Evolutionary conservation across 2,888 invertebrate species (phyloP).

Genomic region (Girardia tigrina): DNA sequence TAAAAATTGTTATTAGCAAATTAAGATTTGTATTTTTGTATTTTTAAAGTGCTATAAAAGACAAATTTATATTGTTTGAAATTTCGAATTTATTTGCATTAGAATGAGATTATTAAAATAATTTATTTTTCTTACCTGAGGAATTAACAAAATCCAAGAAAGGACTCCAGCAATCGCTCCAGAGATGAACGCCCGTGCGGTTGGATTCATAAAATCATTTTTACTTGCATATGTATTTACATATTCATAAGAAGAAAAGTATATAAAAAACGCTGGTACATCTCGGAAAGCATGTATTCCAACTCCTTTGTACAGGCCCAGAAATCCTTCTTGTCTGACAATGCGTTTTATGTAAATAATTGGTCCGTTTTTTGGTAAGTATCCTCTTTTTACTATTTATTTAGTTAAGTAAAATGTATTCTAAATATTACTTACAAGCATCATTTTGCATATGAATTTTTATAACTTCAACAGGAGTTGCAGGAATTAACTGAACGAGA

Average conservation of each 20-base stretch:
- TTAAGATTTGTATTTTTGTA: too few relatives aligned
- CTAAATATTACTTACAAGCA: not conserved
- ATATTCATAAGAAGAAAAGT: not conserved
- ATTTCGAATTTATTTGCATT: too few relatives aligned
- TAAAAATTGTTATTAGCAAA: too few relatives aligned
- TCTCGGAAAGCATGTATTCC: slow-evolving; percentile 1
- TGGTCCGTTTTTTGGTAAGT: not conserved
- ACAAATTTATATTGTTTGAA: too few relatives aligned
- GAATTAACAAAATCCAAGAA: slow-evolving; percentile 1
- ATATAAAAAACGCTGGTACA: not conserved
- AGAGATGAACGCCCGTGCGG: not conserved
- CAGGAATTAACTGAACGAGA: not conserved
- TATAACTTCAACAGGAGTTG: not conserved
- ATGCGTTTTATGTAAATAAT: not conserved
- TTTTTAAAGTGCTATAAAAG: too few relatives aligned
- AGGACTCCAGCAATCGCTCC: not conserved
- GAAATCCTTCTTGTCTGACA: not conserved
- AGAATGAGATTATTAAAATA: too few relatives aligned
- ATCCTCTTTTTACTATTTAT: not conserved
- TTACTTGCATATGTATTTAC: not conserved
- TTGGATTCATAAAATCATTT: not conserved
- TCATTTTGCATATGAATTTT: slow-evolving; percentile 23
- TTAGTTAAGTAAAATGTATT: not conserved
- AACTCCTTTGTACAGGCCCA: not conserved
- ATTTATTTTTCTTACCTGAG: too few relatives aligned